phyloP scores from a whole-genome alignment of 2,888 invertebrate genomes.

The Parnassius glacialis region DNA sequence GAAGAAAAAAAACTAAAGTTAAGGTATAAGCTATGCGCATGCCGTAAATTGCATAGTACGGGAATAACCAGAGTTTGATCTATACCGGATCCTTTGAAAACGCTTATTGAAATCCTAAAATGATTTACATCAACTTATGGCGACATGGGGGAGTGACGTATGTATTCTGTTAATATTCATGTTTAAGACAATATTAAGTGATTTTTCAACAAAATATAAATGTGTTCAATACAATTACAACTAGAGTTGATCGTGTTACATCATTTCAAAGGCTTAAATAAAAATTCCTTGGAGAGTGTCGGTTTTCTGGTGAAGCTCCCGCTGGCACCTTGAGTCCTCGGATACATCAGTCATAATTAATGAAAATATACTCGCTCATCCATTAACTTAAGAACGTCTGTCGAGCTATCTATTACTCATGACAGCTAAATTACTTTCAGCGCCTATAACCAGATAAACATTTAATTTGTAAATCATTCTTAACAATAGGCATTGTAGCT shows the following conservation, averaged over 20 bases:
- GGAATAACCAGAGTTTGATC: too few relatives aligned
- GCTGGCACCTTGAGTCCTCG: slow-evolving; percentile 23
- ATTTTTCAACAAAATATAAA: too few relatives aligned
- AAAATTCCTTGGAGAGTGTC: slow-evolving; percentile 6
- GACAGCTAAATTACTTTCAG: slow-evolving; percentile 32
- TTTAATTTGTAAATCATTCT: slow-evolving; percentile 22
- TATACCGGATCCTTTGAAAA: too few relatives aligned
- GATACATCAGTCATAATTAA: slow-evolving; percentile 53
- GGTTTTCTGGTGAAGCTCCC: slow-evolving; percentile 22
- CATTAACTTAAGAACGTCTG: slow-evolving; percentile 53
- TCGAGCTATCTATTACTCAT: slow-evolving; percentile 53
- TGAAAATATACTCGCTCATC: slow-evolving; percentile 41
- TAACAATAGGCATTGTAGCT: slow-evolving; percentile 12
- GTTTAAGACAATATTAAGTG: too few relatives aligned
- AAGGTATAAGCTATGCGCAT: too few relatives aligned
- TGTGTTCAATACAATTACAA: too few relatives aligned
- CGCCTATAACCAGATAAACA: slow-evolving; percentile 33
- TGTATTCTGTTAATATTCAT: too few relatives aligned
- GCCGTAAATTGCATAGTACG: too few relatives aligned
- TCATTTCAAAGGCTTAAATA: background rate
- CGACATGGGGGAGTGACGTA: too few relatives aligned
- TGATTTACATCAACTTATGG: too few relatives aligned
- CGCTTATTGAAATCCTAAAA: too few relatives aligned
- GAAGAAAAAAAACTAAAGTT: too few relatives aligned
- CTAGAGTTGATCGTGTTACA: background rate